Evolutionary conservation across 2,113 vertebrate genomes (phyloP), one percentile per base, ranked within the genome.

Genomic region (Corythaeola cristata): DNA sequence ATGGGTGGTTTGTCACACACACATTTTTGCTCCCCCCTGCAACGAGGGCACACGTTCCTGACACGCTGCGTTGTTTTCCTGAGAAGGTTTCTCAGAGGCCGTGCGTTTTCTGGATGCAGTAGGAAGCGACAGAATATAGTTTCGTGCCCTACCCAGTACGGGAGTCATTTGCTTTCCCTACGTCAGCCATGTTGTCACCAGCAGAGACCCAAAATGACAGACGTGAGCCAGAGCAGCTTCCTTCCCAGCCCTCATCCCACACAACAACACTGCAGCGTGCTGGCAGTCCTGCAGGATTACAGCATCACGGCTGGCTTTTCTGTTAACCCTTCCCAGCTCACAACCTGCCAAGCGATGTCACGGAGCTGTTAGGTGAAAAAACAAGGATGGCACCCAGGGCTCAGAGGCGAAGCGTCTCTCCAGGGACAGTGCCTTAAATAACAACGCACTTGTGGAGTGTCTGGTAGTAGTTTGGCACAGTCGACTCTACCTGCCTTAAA

Each of bases 261-360:
- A 97, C 89, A 91, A 45, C 96, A 90, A 92, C 95, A 97, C 77
- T 95, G 96, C 90, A 69, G 90, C 89, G 1, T 82, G 87, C 94
- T 95, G 96, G 95, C 92, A 80, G 96, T 63, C 95, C 94, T 52
- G 85, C 41, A 93, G 94, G 93, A 97, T 95, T 97, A 93, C 95
- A 96, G 92, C 95, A 92, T 60, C 86, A 49, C 83, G 1, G 63
- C 87, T 55, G 87, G 11, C 81, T 96, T 59, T 11, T 30, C 74
- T n/a, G 32, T 96, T 96, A 97, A 97, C 95, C 75, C 89, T 88
- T 95, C 6, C 5, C 33, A 86, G 81, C 67, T 64, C 90, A 59
- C 69, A 62, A 32, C 49, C 59, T 53, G 72, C 68, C 33, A 30
- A 64, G 32, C 2, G 4, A 22, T 0, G 33, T 21, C 41, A 23